Evolutionary conservation across 2,113 vertebrate genomes (phyloP).

Genomic region (Vombatus ursinus): DNA sequence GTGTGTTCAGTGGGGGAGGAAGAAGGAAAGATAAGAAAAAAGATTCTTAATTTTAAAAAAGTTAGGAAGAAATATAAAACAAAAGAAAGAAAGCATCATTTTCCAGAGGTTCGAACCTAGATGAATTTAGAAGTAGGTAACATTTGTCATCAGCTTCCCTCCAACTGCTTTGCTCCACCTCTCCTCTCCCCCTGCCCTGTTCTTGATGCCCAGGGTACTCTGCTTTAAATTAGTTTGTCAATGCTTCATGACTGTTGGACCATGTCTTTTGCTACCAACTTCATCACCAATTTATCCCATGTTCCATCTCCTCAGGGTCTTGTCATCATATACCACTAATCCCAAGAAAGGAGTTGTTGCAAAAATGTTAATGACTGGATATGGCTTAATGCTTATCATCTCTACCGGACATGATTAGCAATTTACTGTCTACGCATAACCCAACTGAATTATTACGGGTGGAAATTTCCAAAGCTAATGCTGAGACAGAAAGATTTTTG

Average conservation of each 20-base stretch:
- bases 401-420: not conserved
- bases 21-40: not conserved
- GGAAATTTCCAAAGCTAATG: slow-evolving; percentile 12
- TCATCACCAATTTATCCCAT: not conserved
- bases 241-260: not conserved
- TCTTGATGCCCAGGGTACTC: not conserved
- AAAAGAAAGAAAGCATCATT: not conserved
- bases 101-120: not conserved
- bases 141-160: not conserved
- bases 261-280: not conserved
- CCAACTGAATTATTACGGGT: slow-evolving; percentile 8
- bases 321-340: not conserved
- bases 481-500: slow-evolving; percentile 49
- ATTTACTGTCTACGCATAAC: not conserved
- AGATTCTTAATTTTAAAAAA: not conserved
- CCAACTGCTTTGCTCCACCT: not conserved
- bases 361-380: not conserved
- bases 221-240: not conserved
- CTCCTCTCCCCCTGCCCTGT: not conserved
- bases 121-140: not conserved
- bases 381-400: not conserved
- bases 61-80: not conserved
- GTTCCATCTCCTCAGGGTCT: not conserved
- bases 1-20: not conserved
- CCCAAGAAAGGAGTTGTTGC: not conserved